phyloP scores from a whole-genome alignment of 2,797 vertebrate species.

The Hafferia zeledoni region DNA sequence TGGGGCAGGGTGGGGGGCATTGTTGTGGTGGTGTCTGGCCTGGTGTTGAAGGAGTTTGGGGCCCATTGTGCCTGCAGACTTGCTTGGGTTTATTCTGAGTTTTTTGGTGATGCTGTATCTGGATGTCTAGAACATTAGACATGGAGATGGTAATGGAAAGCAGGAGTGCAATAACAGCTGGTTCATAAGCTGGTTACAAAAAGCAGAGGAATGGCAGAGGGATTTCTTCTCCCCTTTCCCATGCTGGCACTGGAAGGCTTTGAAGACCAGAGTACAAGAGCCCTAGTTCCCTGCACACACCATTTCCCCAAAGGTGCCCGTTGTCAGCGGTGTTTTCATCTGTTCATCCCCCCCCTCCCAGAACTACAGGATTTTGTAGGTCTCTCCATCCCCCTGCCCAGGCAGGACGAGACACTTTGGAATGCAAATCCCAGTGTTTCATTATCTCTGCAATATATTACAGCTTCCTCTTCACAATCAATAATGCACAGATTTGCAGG shows the following conservation, averaged over 20 bases:
- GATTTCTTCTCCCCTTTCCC: not conserved
- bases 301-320: not conserved
- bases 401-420: not conserved
- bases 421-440: not conserved
- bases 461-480: not conserved
- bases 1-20: too few species aligned
- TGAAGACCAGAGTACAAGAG: not conserved
- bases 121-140: too few species aligned
- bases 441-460: not conserved
- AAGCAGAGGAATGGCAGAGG: accelerated
- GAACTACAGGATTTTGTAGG: not conserved
- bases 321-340: not conserved
- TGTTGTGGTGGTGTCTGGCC: not conserved
- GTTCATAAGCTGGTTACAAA: not conserved
- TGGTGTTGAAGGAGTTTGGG: not conserved
- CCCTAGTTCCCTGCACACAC: not conserved
- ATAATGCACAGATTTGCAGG: not conserved
- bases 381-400: not conserved
- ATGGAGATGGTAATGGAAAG: accelerated
- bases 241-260: not conserved
- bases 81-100: accelerated
- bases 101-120: not conserved
- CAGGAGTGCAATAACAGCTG: not conserved
- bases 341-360: not conserved
- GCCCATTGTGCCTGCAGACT: not conserved